Base-by-base conservation (phyloP, 2,797 vertebrate genomes). In the Crocidura indochinensis region DNA sequence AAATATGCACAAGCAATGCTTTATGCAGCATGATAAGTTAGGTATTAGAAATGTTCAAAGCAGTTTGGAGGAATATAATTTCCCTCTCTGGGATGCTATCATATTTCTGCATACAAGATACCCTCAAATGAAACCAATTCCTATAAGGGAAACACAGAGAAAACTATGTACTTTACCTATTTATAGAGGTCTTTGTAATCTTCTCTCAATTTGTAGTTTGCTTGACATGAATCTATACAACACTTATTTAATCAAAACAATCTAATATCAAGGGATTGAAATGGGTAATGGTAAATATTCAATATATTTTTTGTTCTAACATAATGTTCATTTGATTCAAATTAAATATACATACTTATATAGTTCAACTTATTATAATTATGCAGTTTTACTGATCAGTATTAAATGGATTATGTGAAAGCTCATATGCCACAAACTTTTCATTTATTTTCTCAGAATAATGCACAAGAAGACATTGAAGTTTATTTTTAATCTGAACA, bases 31-130 rank as follows among this genome's bases (percentile, higher is more conserved):
- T 64, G 93, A 72, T 78, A 83, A 85, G 47, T 74, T 90, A 81
- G 71, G 69, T 10, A 31, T 93, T 89, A 93, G 79, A 81, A 93
- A 27, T 12, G 27, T 51, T 94, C 17, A 73, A 75, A 81, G 6
- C 14, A 82, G 22, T 72, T 77, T 90, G 87, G 26, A 31, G 24
- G 8, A 68, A 71, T 47, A 87, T 78, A n/a, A 87, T 69, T 84
- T 75, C 1, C 31, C 17, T 31, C 27, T 93, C 8, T 8, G 51
- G 2, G 12, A 67, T 91, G 72, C 60, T 78, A 31, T 86, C 49
- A 84, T 88, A 68, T 91, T 86, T 6, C 27, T 77, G 46, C 10
- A 81, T 51, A 3, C 17, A 64, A 31, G 7, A 62, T 77, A 88
- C 60, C 44, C 8, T 71, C 82, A 92, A 69, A 74, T 12, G 29